Conservation (phyloP, 2,113 vertebrate genomes). For the Illadopsis cleaveri region DNA sequence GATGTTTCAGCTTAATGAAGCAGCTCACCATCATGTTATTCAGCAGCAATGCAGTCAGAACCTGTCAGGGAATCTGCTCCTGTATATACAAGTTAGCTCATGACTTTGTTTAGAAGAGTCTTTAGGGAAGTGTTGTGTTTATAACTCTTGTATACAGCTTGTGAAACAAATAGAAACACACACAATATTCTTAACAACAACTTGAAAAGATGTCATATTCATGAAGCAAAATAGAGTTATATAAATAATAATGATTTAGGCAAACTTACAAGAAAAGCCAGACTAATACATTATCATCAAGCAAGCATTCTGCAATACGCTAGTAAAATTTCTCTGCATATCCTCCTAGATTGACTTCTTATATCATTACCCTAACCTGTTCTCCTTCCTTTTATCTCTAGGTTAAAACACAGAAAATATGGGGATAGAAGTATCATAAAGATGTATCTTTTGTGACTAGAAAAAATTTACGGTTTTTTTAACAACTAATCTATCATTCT, state of each 20-base stretch:
- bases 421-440: not conserved
- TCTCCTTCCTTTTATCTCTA: not conserved
- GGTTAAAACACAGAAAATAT: not conserved
- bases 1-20: not conserved
- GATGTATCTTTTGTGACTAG: not conserved
- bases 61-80: not conserved
- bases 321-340: not conserved
- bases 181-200: not conserved
- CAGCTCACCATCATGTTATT: not conserved
- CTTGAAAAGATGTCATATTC: not conserved
- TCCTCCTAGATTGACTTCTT: not conserved
- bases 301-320: not conserved
- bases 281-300: not conserved
- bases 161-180: not conserved
- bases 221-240: not conserved
- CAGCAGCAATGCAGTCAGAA: not conserved
- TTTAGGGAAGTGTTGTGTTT: not conserved
- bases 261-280: not conserved
- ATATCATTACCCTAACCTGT: fast-evolving
- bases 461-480: not conserved
- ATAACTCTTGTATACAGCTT: not conserved
- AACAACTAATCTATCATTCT: not conserved
- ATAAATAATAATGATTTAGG: not conserved
- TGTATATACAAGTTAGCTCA: not conserved
- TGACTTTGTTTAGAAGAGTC: not conserved